Percentiles rank a stretch among this genome's conserved stretches.
Evolutionary conservation across 2,797 vertebrate genomes (phyloP).

Genomic region (Malacoctenus gilli): DNA sequence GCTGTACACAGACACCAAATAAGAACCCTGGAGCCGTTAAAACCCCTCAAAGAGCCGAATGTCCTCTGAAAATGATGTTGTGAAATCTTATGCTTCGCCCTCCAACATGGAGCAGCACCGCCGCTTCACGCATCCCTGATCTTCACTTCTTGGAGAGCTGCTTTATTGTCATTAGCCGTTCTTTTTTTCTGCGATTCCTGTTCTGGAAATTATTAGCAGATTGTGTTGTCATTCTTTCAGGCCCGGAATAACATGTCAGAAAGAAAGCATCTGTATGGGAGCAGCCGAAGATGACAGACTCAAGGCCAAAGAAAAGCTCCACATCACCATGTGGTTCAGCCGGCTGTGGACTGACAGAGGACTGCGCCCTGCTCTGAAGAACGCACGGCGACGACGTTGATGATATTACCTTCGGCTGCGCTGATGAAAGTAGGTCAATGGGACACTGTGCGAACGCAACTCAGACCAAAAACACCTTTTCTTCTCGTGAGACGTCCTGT

Average conservation of each 20-base stretch:
- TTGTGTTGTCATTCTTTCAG: constrained; percentile 30
- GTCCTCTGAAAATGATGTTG: too few relatives aligned
- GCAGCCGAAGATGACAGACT: constrained; percentile 38
- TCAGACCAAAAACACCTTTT: too few relatives aligned
- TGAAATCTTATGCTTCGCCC: constrained; percentile 57
- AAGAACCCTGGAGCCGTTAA: too few relatives aligned
- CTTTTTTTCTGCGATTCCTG: constrained; percentile 15
- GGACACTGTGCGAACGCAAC: too few relatives aligned
- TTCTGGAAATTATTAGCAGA: constrained; percentile 73
- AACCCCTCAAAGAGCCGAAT: too few relatives aligned
- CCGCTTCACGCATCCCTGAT: constrained; percentile 52
- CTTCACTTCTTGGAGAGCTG: constrained; percentile 40
- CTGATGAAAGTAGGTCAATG: too few relatives aligned
- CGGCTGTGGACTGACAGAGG: constrained; percentile 27
- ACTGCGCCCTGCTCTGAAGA: not conserved
- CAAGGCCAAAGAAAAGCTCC: constrained; percentile 27
- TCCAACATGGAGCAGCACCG: constrained; percentile 61
- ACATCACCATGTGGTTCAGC: constrained; percentile 46
- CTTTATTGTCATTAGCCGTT: constrained; percentile 54
- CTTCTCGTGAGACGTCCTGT: too few relatives aligned
- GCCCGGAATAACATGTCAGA: constrained; percentile 50
- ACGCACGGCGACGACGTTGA: too few relatives aligned
- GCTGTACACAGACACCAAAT: too few relatives aligned
- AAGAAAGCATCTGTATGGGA: constrained; percentile 57
- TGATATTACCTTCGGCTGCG: too few relatives aligned